Conservation (phyloP, 2,888 invertebrate genomes). For the Spodoptera picta region DNA sequence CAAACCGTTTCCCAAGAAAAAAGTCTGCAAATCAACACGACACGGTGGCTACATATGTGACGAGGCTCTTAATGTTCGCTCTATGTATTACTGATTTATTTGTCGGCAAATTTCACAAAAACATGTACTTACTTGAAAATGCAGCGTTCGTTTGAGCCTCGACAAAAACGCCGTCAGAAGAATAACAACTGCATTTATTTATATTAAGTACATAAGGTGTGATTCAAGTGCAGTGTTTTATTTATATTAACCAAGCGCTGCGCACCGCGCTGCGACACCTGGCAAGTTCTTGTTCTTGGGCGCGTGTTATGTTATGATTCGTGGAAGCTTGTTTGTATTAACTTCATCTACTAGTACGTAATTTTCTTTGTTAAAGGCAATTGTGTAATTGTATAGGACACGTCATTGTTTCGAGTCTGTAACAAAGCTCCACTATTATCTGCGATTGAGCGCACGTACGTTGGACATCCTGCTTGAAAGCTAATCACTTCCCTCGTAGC, state of each 20-base stretch:
- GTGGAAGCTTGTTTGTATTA: conserved; percentile 49
- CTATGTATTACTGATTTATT: conserved; percentile 50
- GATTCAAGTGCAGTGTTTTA: conserved; percentile 62
- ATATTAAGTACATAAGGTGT: conserved; percentile 50
- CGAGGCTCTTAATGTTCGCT: conserved; percentile 46
- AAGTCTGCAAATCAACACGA: conserved; percentile 50
- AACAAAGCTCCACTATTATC: conserved; percentile 43
- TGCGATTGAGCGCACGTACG: conserved; percentile 49
- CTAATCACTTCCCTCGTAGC: conserved; percentile 47
- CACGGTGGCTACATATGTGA: conserved; percentile 48
- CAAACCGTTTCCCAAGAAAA: conserved; percentile 42
- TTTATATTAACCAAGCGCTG: conserved; percentile 67
- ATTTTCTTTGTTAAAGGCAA: conserved; percentile 56
- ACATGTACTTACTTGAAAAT: conserved; percentile 55
- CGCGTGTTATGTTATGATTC: conserved; percentile 53
- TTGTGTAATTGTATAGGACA: conserved; percentile 39
- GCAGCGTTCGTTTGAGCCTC: conserved; percentile 51
- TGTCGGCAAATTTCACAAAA: conserved; percentile 60
- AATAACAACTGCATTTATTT: conserved; percentile 60
- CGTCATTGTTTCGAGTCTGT: conserved; percentile 40
- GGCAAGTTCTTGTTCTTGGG: conserved; percentile 58
- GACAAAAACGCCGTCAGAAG: conserved; percentile 54
- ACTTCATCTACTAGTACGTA: conserved; percentile 41
- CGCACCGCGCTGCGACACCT: conserved; percentile 60
- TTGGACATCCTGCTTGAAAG: conserved; percentile 50